phyloP scores from a whole-genome alignment of 2,888 invertebrate genomes.

The Acrocyrtus sp. region DNA sequence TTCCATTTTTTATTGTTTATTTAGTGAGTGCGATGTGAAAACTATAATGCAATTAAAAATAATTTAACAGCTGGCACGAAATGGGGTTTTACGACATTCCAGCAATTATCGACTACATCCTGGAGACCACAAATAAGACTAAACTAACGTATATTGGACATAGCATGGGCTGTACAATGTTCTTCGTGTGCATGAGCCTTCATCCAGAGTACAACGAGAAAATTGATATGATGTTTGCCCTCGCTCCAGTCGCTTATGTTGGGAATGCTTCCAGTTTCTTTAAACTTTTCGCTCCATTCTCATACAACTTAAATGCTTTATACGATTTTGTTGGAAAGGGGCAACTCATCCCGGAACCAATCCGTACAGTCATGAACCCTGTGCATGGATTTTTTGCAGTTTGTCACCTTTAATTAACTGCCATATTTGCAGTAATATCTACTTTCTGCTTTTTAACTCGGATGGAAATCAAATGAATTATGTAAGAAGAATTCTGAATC shows the following conservation, averaged over 20 bases:
- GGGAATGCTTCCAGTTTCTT: conserved; percentile 30
- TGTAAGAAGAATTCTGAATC: no score
- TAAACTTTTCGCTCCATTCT: conserved; percentile 26
- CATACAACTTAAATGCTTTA: conserved; percentile 24
- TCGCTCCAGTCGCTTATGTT: conserved; percentile 28
- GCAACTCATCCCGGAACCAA: conserved; percentile 17
- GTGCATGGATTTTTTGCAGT: conserved; percentile 12
- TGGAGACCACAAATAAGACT: conserved; percentile 3
- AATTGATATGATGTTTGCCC: conserved; percentile 33
- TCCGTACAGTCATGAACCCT: conserved; percentile 9
- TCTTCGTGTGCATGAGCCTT: conserved; percentile 20
- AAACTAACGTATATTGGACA: conserved; percentile 32
- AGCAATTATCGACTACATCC: conserved; percentile 32
- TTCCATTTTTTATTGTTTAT: conserved; percentile 1
- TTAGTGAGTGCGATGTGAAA: no score
- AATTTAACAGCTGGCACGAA: conserved; percentile 11
- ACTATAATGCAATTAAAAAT: no score
- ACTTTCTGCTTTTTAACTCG: conserved; percentile 31
- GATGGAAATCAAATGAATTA: conserved; percentile 29
- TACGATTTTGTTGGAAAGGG: conserved; percentile 21
- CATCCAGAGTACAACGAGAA: conserved; percentile 34
- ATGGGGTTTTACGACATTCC: conserved; percentile 32
- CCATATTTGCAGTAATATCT: conserved; percentile 25
- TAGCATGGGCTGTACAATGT: conserved; percentile 35
- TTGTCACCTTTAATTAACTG: conserved; percentile 14